These are phyloP conservation scores for Peromyscus nudipes DNA, from an alignment of 2,797 vertebrate species.

Conservation along the genomic window DNA sequence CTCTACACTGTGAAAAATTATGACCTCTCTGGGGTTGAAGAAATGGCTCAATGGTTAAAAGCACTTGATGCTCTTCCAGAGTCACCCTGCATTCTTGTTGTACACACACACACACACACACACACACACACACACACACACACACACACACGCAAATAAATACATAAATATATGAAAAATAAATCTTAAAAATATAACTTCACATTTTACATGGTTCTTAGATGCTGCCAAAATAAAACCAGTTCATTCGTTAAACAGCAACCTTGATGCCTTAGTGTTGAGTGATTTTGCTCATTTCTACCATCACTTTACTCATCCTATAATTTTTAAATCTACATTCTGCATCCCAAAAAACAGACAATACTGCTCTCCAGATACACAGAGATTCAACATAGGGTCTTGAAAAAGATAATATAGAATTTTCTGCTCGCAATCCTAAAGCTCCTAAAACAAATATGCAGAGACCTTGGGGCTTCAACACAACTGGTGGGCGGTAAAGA, in stretches of 20 bases:
- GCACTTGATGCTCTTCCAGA: background rate
- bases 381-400: background rate
- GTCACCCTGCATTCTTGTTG: background rate
- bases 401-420: background rate
- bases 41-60: background rate
- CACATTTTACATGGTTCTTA: background rate
- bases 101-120: background rate
- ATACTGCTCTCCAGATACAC: no score
- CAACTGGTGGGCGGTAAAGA: background rate
- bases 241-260: no score
- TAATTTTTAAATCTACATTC: background rate
- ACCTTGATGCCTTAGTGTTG: no score
- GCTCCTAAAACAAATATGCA: background rate
- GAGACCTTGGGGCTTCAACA: background rate
- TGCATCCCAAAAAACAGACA: background rate
- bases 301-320: no score
- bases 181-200: background rate
- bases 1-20: background rate
- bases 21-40: background rate
- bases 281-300: no score
- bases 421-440: background rate
- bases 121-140: background rate
- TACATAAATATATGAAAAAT: background rate
- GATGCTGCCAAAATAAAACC: background rate
- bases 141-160: background rate